Percentiles rank a stretch among this genome's conserved stretches.
phyloP scores from a whole-genome alignment of 2,113 vertebrate species.

The Isurus oxyrinchus region DNA sequence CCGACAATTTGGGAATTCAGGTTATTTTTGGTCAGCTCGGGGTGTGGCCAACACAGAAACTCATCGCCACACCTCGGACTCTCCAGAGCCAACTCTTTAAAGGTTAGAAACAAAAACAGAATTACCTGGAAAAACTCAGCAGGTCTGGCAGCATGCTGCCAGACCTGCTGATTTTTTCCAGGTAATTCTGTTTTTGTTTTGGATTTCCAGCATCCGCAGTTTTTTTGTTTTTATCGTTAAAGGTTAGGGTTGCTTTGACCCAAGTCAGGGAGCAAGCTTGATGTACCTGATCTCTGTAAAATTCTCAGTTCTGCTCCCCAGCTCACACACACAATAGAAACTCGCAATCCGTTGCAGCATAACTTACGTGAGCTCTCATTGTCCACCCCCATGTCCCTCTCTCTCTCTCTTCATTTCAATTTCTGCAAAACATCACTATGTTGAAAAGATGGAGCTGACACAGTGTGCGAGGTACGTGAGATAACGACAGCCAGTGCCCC shows the following conservation, averaged over 20 bases:
- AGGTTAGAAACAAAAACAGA: too few relatives aligned
- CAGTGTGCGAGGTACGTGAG: neutral
- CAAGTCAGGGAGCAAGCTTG: neutral
- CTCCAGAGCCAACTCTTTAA: neutral
- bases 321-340: neutral
- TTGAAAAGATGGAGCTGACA: neutral
- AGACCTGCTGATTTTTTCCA: too few relatives aligned
- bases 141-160: too few relatives aligned
- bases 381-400: too few relatives aligned
- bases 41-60: neutral
- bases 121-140: too few relatives aligned
- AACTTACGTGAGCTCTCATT: neutral
- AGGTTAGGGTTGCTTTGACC: neutral
- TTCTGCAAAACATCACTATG: neutral
- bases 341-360: neutral
- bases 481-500: neutral
- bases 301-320: neutral
- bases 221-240: too few relatives aligned
- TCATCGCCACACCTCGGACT: neutral
- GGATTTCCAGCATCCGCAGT: too few relatives aligned
- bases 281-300: neutral
- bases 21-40: neutral
- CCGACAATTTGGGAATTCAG: neutral
- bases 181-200: too few relatives aligned
- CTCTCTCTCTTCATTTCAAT: neutral